Evolutionary conservation across 2,113 vertebrate genomes (phyloP), one percentile per base, ranked within the genome.

Genomic region (Columba livia): DNA sequence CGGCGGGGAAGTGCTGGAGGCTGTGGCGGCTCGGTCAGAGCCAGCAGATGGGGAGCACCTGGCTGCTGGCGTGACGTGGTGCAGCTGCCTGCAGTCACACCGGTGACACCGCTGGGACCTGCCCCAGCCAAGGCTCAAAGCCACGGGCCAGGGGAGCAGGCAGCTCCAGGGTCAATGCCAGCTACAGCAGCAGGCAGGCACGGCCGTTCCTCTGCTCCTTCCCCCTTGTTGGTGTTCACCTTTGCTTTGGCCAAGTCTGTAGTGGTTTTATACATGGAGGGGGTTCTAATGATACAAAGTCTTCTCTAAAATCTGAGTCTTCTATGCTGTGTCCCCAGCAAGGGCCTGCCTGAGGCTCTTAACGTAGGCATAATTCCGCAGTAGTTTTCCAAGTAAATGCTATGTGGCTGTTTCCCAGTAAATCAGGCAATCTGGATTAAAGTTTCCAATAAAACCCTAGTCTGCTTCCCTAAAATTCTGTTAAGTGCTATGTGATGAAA

Each of bases 71-170:
- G 2, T 71, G 77, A 50, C 16, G 38, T 3, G 58, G 10, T 44
- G 19, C 66, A 44, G 56, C 54, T 42, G 72, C 51, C 65, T 74
- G 34, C 4, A 25, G 56, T 79, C 24, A 24, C 56, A 32, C 72
- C 44, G 18, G 44, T 47, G 44, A 47, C 44, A 4, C 44, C 18
- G 24, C 5, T 1, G 26, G 20, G 21, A 47, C n/a, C 23, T 10
- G 56, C 58, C 53, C 29, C 0, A 0, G 19, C 20, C 44, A 11
- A 17, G 44, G 53, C 74, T 42, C 38, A 60, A n/a, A 54, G 58
- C 48, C 83, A 54, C 3, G 1, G 2, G 2, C 0, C 1, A 70
- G 38, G 13, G 24, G 18, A 36, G 29, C 26, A 36, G 8, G 28
- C 51, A 93, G 1, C 36, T 77, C 17, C 10, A 32, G 21, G 4